Evolutionary conservation across 2,888 invertebrate species (phyloP), one percentile per base, ranked within the genome.

Genomic region (Unio delphinus): DNA sequence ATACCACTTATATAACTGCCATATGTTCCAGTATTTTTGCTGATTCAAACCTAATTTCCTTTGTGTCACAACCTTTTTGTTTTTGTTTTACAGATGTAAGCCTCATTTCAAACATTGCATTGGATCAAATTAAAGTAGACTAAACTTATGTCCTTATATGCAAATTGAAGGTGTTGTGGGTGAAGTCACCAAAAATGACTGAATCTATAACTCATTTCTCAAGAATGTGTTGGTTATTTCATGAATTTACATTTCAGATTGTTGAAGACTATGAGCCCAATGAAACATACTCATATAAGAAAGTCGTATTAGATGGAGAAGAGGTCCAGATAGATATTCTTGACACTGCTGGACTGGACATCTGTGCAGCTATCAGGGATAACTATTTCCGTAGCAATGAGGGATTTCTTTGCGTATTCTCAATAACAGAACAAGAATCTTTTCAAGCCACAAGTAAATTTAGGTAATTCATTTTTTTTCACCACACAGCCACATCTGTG

Each of bases 341-440:
- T 87, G 99, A 99, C 91, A 99, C 99, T 73, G 99, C 99, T 59
- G 99, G 99, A 0, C 99, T 99, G 92, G 99, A 99, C 68, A 89
- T 89, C 75, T 89, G 89, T 73, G 89, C 89, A 18, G 89, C 89
- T n/a, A 89, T 90, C 72, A 93, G 99, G 83, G 99, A 99, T 92
- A 99, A 99, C 92, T 99, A 99, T 92, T 99, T 99, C 92, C 94
- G 99, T 72, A 98, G 97, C 87, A 99, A 99, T n/a, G 99, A 99
- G 92, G 99, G 99, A 30, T 99, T 99, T 92, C 94, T 99, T 69
- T 99, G 99, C 91, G 99, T 99, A 60, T 99, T 99, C 92, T 98
- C 98, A 74, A 99, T 99, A 89, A 99, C 99, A 58, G 99, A 99
- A 91, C 96, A 97, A 81, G 99, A 99, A 91, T 98, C 98, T 91